Evolutionary conservation across 1,140 invertebrate genomes (phyloP).

Genomic region (Drosophila willistoni): DNA sequence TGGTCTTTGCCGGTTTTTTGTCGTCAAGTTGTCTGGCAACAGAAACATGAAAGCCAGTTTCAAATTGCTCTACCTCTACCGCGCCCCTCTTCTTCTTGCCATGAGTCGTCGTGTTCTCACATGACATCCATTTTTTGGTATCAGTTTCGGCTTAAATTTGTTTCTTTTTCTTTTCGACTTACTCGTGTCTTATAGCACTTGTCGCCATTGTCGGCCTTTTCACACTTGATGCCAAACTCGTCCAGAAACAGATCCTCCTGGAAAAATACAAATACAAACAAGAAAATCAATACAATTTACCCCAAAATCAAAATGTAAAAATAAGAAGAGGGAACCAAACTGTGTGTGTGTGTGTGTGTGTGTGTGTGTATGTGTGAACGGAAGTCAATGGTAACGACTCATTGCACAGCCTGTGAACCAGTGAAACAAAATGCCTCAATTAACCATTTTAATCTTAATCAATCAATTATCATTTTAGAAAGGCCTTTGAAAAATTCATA

Average conservation of each 20-base stretch:
- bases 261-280: constrained; percentile 36
- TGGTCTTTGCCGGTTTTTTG: constrained; percentile 15
- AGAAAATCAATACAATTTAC: constrained; percentile 39
- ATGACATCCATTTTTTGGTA: constrained; percentile 30
- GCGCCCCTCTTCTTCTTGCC: neutral
- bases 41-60: constrained; percentile 41
- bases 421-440: neutral
- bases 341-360: too few species aligned
- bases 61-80: constrained; percentile 31
- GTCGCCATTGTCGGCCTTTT: constrained; percentile 65
- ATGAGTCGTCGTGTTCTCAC: constrained; percentile 2
- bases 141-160: neutral
- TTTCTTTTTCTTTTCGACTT: constrained; percentile 35
- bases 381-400: constrained; percentile 3
- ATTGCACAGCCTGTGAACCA: constrained; percentile 6
- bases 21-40: constrained; percentile 51
- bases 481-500: neutral
- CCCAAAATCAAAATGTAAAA: constrained; percentile 28
- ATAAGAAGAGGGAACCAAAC: neutral
- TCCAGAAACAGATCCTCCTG: constrained; percentile 78
- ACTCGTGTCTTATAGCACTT: constrained; percentile 74
- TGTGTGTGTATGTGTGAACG: neutral
- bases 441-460: constrained; percentile 5
- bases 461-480: constrained; percentile 10
- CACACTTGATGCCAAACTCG: constrained; percentile 72